Conservation (phyloP, 1,140 invertebrate genomes). For the Zaprionus davidi region DNA sequence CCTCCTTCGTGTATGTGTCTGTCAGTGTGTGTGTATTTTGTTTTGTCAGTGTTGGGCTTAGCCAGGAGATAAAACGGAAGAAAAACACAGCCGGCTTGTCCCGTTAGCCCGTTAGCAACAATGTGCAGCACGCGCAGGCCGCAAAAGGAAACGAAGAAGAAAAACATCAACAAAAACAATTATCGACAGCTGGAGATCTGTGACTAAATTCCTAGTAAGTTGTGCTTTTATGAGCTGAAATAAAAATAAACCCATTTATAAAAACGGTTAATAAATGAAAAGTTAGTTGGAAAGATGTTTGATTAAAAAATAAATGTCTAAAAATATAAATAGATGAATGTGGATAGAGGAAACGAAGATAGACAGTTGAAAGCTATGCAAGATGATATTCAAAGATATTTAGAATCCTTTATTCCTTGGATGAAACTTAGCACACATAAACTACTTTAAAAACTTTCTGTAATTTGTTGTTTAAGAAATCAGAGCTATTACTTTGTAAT, state of each 20-base stretch:
- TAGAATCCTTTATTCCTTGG: too few relatives aligned
- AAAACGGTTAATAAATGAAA: neutral
- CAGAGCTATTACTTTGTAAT: too few relatives aligned
- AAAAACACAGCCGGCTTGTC: slow-evolving; percentile 2
- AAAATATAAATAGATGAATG: neutral
- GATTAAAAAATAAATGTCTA: neutral
- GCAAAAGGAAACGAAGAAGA: neutral
- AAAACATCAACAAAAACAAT: slow-evolving; percentile 5
- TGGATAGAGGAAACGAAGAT: too few relatives aligned
- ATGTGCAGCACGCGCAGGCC: slow-evolving; percentile 3
- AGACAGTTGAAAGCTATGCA: neutral
- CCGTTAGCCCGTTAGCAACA: slow-evolving; percentile 7
- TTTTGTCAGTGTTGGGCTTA: neutral
- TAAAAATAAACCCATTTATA: neutral
- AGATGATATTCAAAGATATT: too few relatives aligned
- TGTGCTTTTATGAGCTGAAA: neutral
- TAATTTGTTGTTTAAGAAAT: too few relatives aligned
- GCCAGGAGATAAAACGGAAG: neutral
- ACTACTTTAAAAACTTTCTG: too few relatives aligned
- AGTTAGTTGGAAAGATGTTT: neutral
- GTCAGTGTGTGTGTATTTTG: neutral
- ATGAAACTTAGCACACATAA: too few relatives aligned
- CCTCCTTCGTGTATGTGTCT: slow-evolving; percentile 8
- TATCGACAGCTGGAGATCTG: neutral
- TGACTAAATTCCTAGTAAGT: neutral